Evolutionary conservation across 1,140 invertebrate species (phyloP), one percentile per base, ranked within the genome.

Genomic region (Macrotrachela quadricornifera): DNA sequence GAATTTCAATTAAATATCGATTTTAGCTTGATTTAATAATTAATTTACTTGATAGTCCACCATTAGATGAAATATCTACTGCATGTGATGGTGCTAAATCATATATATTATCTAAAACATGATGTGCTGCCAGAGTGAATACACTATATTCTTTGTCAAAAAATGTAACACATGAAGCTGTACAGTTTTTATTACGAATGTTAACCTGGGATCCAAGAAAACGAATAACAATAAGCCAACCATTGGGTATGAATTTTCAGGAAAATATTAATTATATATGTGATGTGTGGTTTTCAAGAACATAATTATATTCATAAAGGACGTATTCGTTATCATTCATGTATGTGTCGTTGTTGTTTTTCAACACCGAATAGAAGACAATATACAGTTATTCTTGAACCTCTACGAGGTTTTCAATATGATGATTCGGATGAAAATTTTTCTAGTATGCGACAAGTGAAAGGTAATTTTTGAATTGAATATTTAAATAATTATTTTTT

Each of bases 221-320:
- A 71, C 76, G 91, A 63, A 88, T 95, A 64, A 82, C 80, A 10
- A 86, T 94, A 46, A 79, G 82, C 39, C 83, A 94, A 67, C 91
- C 92, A 9, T 73, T 97, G 2, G 21, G 21, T 30, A 30, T 4
- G 8, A 8, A 30, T 30, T 30, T 30, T 30, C 21, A 30, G 21
- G 21, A 30, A 30, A 4, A 30, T n/a, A 8, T 30, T 4, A 8
- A 30, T 4, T 30, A 30, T 30, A 30, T 30, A 30, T 30, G 21
- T 2, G 2, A 30, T 30, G 21, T 30, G 3, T 8, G 2, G 8
- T 30, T 30, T 30, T 30, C 3, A 4, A 57, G 80, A 82, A 54
- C 90, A 95, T 75, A 85, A 87, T 13, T 97, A 95, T 72, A 75
- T 97, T 53, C 88, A 95, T 64, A 91, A 97, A 70, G 92, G 92